Percentiles rank a stretch among this genome's conserved stretches.
These are phyloP conservation scores for Balaeniceps rex DNA, from an alignment of 2,113 vertebrate genomes.

Conservation along the genomic window DNA sequence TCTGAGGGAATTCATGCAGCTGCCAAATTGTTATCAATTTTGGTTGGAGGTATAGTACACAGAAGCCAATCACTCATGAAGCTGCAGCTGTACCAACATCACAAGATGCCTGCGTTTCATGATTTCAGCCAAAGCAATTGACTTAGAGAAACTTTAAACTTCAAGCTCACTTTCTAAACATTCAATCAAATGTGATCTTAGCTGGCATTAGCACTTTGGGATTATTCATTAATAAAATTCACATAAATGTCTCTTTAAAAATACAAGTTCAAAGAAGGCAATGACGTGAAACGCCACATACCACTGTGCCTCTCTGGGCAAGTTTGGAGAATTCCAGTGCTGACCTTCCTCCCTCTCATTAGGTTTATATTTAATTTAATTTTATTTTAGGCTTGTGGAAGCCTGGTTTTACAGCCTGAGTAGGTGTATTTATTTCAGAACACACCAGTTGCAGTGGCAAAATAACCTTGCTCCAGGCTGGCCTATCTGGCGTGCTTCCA, in stretches of 20 bases:
- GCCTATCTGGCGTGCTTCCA: background rate
- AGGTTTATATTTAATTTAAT: background rate
- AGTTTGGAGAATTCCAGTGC: background rate
- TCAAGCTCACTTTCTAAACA: background rate
- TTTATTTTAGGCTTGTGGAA: background rate
- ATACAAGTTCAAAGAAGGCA: constrained; percentile 28
- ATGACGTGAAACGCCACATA: background rate
- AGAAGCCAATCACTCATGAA: constrained; percentile 14
- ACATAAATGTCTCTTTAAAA: constrained; percentile 1
- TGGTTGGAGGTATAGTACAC: background rate
- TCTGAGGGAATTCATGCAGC: constrained; percentile 15
- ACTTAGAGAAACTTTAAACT: constrained; percentile 21
- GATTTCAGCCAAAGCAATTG: constrained; percentile 6
- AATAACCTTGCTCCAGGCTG: background rate
- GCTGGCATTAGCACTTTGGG: background rate
- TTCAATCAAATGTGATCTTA: background rate
- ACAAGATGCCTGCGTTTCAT: background rate
- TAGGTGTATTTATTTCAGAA: background rate
- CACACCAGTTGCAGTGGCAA: background rate
- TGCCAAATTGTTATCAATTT: constrained; percentile 32
- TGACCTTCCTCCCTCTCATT: background rate
- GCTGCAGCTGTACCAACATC: constrained; percentile 52
- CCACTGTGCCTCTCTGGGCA: background rate
- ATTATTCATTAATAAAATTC: constrained; percentile 54
- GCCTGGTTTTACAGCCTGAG: background rate